Evolutionary conservation across 1,140 invertebrate species (phyloP).

Genomic region (Cherax destructor): DNA sequence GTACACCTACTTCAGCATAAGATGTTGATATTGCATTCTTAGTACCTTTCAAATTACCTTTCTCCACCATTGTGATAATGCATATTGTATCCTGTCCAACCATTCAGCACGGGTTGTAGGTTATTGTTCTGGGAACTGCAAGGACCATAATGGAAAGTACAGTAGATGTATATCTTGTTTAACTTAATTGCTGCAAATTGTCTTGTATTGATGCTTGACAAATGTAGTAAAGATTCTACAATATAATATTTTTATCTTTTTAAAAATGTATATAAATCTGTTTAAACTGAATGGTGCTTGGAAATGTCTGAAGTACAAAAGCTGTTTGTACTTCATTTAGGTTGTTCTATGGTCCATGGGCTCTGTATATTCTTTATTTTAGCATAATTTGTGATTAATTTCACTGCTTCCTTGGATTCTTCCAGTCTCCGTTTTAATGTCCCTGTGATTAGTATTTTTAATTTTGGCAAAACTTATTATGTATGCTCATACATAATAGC

Average conservation of each 20-base stretch:
- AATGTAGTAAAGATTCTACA: neutral
- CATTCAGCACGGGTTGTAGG: constrained; percentile 41
- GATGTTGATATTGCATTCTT: constrained; percentile 47
- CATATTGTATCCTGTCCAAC: constrained; percentile 17
- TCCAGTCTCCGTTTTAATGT: neutral
- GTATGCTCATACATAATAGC: neutral
- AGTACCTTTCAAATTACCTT: constrained; percentile 37
- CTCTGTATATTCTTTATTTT: constrained; percentile 48
- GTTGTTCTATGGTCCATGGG: constrained; percentile 48
- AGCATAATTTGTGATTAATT: constrained; percentile 42
- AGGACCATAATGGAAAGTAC: neutral
- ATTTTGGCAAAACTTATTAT: neutral
- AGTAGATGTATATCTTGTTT: constrained; percentile 29
- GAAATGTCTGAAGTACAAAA: constrained; percentile 35
- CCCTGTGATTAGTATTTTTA: constrained; percentile 2
- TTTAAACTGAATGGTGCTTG: constrained; percentile 52
- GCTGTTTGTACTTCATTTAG: constrained; percentile 28
- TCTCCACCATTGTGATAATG: constrained; percentile 54
- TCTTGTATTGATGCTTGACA: constrained; percentile 1
- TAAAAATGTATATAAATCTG: constrained; percentile 25
- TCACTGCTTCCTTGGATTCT: constrained; percentile 9
- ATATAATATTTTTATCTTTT: constrained; percentile 10
- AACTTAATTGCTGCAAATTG: constrained; percentile 28
- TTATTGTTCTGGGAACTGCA: constrained; percentile 40
- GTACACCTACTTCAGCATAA: constrained; percentile 19